Percentiles rank a stretch among this genome's conserved stretches.
These are phyloP conservation scores for Acrobasis repandana DNA, from an alignment of 2,888 invertebrate genomes.

Conservation along the genomic window DNA sequence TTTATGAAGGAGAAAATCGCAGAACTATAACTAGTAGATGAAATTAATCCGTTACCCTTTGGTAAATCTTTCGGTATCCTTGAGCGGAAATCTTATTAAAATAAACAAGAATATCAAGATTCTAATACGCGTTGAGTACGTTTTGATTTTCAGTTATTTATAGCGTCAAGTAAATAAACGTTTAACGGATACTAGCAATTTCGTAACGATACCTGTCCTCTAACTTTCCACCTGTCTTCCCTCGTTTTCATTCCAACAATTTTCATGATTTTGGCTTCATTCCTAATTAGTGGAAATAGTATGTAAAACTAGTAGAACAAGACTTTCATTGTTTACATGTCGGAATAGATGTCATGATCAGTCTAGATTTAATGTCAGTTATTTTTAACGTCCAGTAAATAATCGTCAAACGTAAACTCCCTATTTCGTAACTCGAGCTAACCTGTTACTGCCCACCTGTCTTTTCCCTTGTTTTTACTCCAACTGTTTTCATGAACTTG, in stretches of 20 bases:
- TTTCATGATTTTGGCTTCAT: conserved; percentile 32
- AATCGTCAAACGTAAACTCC: conserved; percentile 36
- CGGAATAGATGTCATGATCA: no score
- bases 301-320: neutral
- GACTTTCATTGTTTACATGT: conserved; percentile 1
- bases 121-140: no score
- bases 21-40: no score
- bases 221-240: conserved; percentile 32
- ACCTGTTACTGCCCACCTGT: conserved; percentile 40
- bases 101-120: no score
- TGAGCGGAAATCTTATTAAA: no score
- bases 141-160: neutral
- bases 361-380: neutral
- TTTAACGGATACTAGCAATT: conserved; percentile 39
- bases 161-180: neutral
- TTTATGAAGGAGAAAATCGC: no score
- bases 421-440: conserved; percentile 43
- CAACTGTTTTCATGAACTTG: conserved; percentile 31
- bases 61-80: no score
- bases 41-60: no score
- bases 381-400: neutral
- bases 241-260: conserved; percentile 27
- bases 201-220: conserved; percentile 49
- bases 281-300: conserved; percentile 34
- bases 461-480: conserved; percentile 27